Evolutionary conservation across 2,113 vertebrate species (phyloP).

Genomic region (Phalacrocorax carbo): DNA sequence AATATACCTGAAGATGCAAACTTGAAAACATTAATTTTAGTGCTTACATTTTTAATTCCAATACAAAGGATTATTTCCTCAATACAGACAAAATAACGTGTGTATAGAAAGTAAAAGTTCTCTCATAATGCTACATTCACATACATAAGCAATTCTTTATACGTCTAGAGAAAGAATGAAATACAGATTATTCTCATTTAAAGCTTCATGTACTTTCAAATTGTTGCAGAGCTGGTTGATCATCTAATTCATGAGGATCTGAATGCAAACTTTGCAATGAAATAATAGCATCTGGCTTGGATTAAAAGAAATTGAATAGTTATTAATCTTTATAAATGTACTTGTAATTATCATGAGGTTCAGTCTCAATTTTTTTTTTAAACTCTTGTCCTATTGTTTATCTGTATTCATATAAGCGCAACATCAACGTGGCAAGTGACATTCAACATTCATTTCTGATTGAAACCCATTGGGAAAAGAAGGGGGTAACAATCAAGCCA

Average conservation of each 20-base stretch:
- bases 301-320: neutral
- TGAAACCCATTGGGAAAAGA: neutral
- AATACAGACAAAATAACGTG: neutral
- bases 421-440: neutral
- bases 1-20: neutral
- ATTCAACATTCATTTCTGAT: neutral
- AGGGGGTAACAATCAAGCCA: neutral
- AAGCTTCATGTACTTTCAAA: neutral
- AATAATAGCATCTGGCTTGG: neutral
- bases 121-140: neutral
- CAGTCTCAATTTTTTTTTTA: neutral
- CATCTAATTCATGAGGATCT: neutral
- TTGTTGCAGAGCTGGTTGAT: neutral
- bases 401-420: neutral
- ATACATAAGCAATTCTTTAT: neutral
- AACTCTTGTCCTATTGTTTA: neutral
- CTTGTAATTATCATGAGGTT: neutral
- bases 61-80: neutral
- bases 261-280: neutral
- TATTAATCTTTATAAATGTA: neutral
- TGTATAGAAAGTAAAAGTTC: neutral
- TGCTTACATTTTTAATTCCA: neutral
- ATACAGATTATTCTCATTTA: neutral
- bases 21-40: slow-evolving; percentile 8
- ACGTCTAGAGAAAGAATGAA: neutral